Percentiles rank a stretch among this genome's conserved stretches.
These are phyloP conservation scores for human DNA, from an alignment of 2,113 vertebrate species.

Conservation along the genomic window DNA sequence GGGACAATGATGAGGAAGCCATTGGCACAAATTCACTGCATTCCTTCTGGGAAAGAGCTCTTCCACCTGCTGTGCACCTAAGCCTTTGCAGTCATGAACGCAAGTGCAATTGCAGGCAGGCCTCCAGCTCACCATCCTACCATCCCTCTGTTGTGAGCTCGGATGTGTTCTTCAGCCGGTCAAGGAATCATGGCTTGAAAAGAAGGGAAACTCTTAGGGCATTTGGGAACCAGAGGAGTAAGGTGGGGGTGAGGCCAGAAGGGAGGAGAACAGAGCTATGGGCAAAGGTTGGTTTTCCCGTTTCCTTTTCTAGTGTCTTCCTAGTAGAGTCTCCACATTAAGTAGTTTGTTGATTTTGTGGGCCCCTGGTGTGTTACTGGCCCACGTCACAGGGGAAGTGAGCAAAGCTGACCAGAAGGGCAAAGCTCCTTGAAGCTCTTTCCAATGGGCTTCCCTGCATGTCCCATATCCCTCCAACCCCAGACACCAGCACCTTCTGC, in stretches of 20 bases:
- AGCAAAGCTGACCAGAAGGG: background rate
- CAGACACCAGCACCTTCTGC: rapidly evolving
- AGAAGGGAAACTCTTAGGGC: background rate
- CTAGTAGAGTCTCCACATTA: rapidly evolving
- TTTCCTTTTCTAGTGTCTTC: background rate
- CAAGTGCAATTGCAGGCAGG: rapidly evolving
- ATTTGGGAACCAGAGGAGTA: background rate
- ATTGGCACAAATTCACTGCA: rapidly evolving
- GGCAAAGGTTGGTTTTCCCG: rapidly evolving
- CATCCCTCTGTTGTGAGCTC: rapidly evolving
- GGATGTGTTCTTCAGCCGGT: background rate
- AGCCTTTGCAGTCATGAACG: rapidly evolving
- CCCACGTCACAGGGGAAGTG: background rate
- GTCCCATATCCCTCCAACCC: rapidly evolving
- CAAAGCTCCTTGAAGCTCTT: background rate
- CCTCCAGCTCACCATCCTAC: rapidly evolving
- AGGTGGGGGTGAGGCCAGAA: background rate
- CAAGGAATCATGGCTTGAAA: background rate
- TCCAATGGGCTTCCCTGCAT: rapidly evolving
- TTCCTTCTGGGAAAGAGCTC: rapidly evolving
- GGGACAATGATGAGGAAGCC: rapidly evolving
- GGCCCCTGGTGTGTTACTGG: background rate
- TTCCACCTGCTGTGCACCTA: rapidly evolving
- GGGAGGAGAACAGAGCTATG: too few species aligned
- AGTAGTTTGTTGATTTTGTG: background rate